Evolutionary conservation across 1,140 invertebrate genomes (phyloP).

Genomic region (Myzus persicae): DNA sequence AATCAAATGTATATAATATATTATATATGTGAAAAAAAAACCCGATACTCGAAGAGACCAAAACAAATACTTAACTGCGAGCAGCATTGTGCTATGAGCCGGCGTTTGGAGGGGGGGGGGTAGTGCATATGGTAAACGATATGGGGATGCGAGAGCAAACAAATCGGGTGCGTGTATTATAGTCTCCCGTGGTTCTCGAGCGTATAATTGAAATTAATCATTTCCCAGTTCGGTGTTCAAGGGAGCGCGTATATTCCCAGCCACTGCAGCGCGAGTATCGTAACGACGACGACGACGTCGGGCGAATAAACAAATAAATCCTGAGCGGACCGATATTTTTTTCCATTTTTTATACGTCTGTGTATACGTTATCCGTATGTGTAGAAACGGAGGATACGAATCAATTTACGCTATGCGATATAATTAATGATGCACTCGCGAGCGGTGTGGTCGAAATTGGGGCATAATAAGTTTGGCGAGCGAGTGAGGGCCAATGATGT

Average conservation of each 20-base stretch:
- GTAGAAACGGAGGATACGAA: neutral
- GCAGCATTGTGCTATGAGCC: neutral
- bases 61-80: constrained; percentile 33
- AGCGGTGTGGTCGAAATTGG: neutral
- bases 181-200: neutral
- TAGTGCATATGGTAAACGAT: constrained; percentile 28
- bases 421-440: neutral
- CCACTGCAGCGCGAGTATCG: neutral
- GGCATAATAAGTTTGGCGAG: neutral
- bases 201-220: constrained; percentile 41
- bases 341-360: too few species aligned
- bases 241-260: neutral
- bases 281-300: neutral
- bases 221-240: neutral
- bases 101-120: neutral
- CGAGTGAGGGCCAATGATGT: neutral
- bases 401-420: neutral
- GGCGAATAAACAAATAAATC: neutral
- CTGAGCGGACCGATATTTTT: neutral
- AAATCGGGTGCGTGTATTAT: neutral
- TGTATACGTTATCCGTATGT: neutral
- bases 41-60: neutral
- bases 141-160: constrained; percentile 26
- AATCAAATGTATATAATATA: neutral
- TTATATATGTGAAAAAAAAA: neutral